Base-by-base conservation (phyloP, 2,888 invertebrate genomes). In the Drosophila flavopinicola region DNA sequence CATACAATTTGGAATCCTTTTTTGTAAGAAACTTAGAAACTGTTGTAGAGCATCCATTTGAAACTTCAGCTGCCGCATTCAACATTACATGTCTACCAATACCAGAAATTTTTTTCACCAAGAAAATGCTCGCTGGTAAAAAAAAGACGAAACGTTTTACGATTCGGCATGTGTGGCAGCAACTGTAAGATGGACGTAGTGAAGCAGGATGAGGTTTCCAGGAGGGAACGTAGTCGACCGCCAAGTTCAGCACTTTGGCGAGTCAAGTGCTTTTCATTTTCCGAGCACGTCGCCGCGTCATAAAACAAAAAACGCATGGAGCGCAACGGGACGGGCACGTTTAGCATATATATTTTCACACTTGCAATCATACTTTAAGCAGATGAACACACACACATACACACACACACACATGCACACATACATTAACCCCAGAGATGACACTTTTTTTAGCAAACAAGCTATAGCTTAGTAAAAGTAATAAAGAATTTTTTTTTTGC, bases 311-410 rank as follows among this genome's bases (percentile, higher is more conserved):
- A 82, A 75, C 87, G 87, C 87, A 85, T 79, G 64, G 51, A 72
- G 63, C 64, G 44, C 60, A 60, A 64, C 63, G 74, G 64, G 58
- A 58, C 63, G 75, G 66, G 75, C 87, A 86, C 79, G 85, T 84
- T 80, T 86, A 80, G 82, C 87, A 80, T 79, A 80, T 85, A 80
- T 80, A 86, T 86, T 86, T 84, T 80, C 80, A 82, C 87, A 82
- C 87, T 82, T 82, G 87, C 80, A 82, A 87, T 85, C 80, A 82
- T 87, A 82, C 80, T 86, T 80, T 87, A 82, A 84, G 83, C 79
- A 74, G 63, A 84, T 56, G 60, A 69, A 74, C 33, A 54, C 51
- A 47, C 63, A 58, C 49, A 58, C 48, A 59, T 38, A 47, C 23
- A 59, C 29, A 23, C 33, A 25, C 30, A 29, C 25, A 51, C 33